Evolutionary conservation across 2,113 vertebrate species (phyloP).

Genomic region (Heliornis fulica): DNA sequence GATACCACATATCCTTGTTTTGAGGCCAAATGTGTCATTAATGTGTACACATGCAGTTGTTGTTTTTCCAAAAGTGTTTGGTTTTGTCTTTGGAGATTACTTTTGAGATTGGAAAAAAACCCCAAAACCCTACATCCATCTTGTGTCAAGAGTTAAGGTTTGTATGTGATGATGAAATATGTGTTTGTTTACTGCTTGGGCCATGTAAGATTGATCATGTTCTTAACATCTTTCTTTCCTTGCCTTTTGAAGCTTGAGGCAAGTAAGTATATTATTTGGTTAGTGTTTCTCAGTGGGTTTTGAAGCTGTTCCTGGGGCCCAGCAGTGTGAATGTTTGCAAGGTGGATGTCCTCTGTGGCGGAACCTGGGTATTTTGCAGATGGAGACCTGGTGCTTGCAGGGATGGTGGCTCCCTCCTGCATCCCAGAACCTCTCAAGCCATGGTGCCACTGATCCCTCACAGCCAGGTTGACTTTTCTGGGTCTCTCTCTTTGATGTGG

Average conservation of each 20-base stretch:
- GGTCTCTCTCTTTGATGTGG: background rate
- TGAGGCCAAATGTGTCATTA: background rate
- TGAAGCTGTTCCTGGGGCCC: background rate
- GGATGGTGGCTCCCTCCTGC: background rate
- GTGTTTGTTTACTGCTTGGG: conserved; percentile 61
- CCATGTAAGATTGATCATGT: conserved; percentile 45
- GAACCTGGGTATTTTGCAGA: rapidly evolving
- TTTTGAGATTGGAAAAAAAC: background rate
- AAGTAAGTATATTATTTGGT: conserved; percentile 26
- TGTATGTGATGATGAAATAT: conserved; percentile 58
- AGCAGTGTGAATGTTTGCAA: background rate
- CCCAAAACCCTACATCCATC: conserved; percentile 14
- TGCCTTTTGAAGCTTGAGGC: conserved; percentile 23
- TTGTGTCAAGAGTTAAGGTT: conserved; percentile 40
- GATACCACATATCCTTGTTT: background rate
- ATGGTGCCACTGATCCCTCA: rapidly evolving
- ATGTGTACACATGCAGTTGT: background rate
- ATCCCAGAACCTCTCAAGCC: background rate
- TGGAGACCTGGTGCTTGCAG: background rate
- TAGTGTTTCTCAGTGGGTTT: background rate
- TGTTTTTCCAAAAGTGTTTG: background rate
- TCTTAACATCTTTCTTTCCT: conserved; percentile 39
- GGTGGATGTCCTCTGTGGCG: rapidly evolving
- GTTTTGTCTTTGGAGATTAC: conserved; percentile 47
- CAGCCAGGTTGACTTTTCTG: background rate